Evolutionary conservation across 2,888 invertebrate species (phyloP).

Genomic region (Meghimatium bilineatum): DNA sequence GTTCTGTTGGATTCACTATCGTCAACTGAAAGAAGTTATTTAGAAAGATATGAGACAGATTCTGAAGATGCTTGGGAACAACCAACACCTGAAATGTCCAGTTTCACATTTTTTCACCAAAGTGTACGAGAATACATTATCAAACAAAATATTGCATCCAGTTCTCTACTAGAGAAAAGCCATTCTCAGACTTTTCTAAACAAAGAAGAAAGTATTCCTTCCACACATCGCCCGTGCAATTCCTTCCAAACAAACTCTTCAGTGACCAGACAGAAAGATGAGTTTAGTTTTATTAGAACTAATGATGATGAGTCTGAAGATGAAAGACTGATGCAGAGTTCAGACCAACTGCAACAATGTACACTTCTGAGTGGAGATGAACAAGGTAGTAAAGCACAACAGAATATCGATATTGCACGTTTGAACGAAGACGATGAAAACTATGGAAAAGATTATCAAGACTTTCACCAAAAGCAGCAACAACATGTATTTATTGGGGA

Average conservation of each 20-base stretch:
- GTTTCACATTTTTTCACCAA: conserved; percentile 11
- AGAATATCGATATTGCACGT: background rate
- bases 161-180: background rate
- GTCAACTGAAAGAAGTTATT: background rate
- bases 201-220: background rate
- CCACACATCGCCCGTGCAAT: no score
- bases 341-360: no score
- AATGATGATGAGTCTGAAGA: background rate
- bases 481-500: background rate
- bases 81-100: conserved; percentile 11
- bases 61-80: background rate
- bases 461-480: background rate
- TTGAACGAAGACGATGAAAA: background rate
- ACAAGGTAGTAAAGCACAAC: background rate
- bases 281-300: no score
- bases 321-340: background rate
- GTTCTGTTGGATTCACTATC: background rate
- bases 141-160: conserved; percentile 22
- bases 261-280: background rate
- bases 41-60: background rate
- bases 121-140: conserved; percentile 23
- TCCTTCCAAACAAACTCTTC: background rate
- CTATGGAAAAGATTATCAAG: background rate
- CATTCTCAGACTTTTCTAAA: background rate
- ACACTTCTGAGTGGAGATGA: background rate